Base-by-base conservation (phyloP, 53 echinoderm and acorn worm species). In the Luidia sarsii region DNA sequence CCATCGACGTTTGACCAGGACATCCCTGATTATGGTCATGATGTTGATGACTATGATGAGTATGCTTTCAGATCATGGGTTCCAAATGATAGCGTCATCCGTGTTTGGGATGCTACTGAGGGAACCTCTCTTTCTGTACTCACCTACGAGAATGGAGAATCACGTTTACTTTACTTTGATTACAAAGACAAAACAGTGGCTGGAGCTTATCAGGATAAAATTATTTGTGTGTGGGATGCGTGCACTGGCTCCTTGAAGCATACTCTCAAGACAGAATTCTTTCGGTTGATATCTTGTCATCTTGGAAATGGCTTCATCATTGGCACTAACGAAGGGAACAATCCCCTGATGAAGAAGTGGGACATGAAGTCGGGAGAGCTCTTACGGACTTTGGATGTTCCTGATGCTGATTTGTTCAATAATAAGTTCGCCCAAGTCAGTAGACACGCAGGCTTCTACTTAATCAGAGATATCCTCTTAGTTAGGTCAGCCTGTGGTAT, bases 211-310 rank as follows among this genome's bases (percentile, higher is more conserved):
- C 31, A 33, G 11, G 20, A 43, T 18, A 15, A 51, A 51, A 34
- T n/a, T n/a, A 50, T 71, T 52, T 29, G 71, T 8, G 13, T 71
- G 33, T 71, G 71, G 71, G 53, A 71, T 35, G 36, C 54, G 3
- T 6, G 2, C 4, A 35, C 16, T 18, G 71, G 71, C 33, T 7
- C 36, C 2, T n/a, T 27, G 11, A 14, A 29, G 34, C 71, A 53
- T 33, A 71, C 71, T 34, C 8, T 72, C 38, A 38, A 22, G 5
- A 55, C 38, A 36, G 38, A 19, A 5, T 10, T 55, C 21, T 13
- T 19, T 14, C 13, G 14, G 14, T 21, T 72, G 72, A 14, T 72
- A 6, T 54, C 54, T 2, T 72, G 72, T 36, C 54, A 36, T 37
- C 72, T 56, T 37, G 41, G 72, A 37, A 27, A 72, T 19, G 57